A percentile compares a stretch with the other conserved stretches of the same genome.
phyloP scores from a whole-genome alignment of 2,888 invertebrate species.

The Ephialtes manifestator region DNA sequence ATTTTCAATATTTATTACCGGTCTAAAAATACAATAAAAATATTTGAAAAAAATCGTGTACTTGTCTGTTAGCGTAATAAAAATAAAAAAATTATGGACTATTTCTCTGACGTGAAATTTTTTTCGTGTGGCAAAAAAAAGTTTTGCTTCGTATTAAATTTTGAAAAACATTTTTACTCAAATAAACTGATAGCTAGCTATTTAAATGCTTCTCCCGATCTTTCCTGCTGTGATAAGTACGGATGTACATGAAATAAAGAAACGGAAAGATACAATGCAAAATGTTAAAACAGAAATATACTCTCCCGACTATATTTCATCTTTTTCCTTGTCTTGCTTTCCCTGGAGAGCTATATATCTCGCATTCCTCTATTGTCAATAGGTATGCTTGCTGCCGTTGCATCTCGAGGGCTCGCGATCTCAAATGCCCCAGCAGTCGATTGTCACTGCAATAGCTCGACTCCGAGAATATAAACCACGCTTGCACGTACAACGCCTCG shows the following conservation, averaged over 20 bases:
- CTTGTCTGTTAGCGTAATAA: too few relatives aligned
- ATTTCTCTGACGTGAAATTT: too few relatives aligned
- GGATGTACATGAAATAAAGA: not conserved
- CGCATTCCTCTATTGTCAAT: conserved; percentile 30
- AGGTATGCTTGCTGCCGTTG: conserved; percentile 7
- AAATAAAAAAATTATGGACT: too few relatives aligned
- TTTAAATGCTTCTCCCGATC: not conserved
- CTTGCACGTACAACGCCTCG: conserved; percentile 45
- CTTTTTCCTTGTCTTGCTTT: conserved; percentile 3
- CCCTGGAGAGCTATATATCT: not conserved
- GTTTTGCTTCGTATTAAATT: not conserved
- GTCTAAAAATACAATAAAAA: too few relatives aligned
- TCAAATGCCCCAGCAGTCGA: conserved; percentile 47
- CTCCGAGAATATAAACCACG: conserved; percentile 40
- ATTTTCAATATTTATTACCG: too few relatives aligned
- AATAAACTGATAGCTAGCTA: not conserved
- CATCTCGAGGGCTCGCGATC: conserved; percentile 41
- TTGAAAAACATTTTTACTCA: not conserved
- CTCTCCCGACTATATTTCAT: not conserved
- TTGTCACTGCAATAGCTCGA: conserved; percentile 53
- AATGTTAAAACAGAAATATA: conserved; percentile 13
- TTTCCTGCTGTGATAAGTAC: not conserved
- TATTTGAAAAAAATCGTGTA: too few relatives aligned
- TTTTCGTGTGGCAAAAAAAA: too few relatives aligned
- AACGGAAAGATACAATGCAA: conserved; percentile 9